Base-by-base conservation (phyloP, 2,113 vertebrate species). In the Columbina picui region DNA sequence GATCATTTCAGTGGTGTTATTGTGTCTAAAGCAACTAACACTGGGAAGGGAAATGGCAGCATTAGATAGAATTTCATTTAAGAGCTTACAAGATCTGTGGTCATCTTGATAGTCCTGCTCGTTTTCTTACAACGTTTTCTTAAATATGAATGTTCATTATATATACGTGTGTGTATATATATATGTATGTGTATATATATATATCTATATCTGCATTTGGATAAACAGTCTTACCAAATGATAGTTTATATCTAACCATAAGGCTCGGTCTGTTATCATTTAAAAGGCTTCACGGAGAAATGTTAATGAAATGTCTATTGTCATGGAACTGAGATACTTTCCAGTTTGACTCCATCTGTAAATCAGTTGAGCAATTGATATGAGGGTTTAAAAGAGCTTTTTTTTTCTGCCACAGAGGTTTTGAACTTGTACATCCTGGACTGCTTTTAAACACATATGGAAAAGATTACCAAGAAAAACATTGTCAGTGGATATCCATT, bases 381-480 rank as follows among this genome's bases (percentile, higher is more conserved):
- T 0, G 27, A 53, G 29, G 22, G 13, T 64, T 84, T 85, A 39
- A 81, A 93, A 84, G 56, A 91, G 8, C n/a, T 92, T 53, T 87
- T 93, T 71, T 89, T 71, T 89, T 81, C 49, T 79, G 36, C 39
- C 34, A 13, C 38, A 29, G 78, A 39, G 52, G 18, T 93, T 96
- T 86, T 89, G 74, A 91, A 87, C 52, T 89, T 68, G 50, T 21
- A 59, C 52, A 68, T 89, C 81, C 84, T 82, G 78, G 32, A 23
- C 38, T 63, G 6, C 64, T 87, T 91, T 71, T 71, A 79, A 94
- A 64, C 22, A 14, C 90, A 85, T 60, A 55, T 89, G 93, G 87
- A 78, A 96, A 68, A 87, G 61, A 64, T 96, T 94, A 39, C 43
- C 38, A 79, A 89, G 73, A n/a, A 84, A 89, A 95, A 89, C 52